Percentiles rank a stretch among this genome's conserved stretches.
These are phyloP conservation scores for Rhagonycha lutea DNA, from an alignment of 2,888 invertebrate species.

Conservation along the genomic window DNA sequence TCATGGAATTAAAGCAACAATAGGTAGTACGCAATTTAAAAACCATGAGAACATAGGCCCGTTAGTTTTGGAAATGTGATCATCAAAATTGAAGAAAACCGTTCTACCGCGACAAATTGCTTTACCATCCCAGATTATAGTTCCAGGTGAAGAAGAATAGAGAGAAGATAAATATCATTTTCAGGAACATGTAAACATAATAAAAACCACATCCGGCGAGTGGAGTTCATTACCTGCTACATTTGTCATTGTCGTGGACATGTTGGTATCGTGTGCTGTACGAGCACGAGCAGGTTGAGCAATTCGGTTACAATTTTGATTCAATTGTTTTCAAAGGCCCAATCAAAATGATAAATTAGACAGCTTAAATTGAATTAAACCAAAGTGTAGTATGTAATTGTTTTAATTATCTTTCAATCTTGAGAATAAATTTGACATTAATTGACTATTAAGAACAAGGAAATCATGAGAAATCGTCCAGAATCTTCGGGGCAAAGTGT, in stretches of 20 bases:
- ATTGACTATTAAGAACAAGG: background rate
- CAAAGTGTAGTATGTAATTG: background rate
- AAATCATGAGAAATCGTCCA: background rate
- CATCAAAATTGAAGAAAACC: background rate
- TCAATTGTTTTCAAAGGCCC: background rate
- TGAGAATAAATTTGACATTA: background rate
- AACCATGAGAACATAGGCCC: background rate
- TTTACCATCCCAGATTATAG: background rate
- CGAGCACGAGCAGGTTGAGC: background rate
- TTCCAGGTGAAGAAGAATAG: background rate
- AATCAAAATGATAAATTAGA: background rate
- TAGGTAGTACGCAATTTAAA: background rate
- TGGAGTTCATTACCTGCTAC: background rate
- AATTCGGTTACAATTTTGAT: background rate
- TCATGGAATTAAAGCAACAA: background rate
- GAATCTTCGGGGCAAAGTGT: background rate
- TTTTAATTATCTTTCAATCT: background rate
- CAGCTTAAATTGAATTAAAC: background rate
- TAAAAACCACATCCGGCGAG: background rate
- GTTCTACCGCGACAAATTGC: background rate
- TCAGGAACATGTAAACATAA: background rate
- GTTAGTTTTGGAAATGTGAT: background rate
- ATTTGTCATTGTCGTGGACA: background rate
- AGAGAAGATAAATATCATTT: background rate
- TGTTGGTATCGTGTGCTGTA: background rate